A percentile compares a stretch with the other conserved stretches of the same genome.
Conservation (phyloP, 2,797 vertebrate species). For the Amphiprion clarkii region DNA sequence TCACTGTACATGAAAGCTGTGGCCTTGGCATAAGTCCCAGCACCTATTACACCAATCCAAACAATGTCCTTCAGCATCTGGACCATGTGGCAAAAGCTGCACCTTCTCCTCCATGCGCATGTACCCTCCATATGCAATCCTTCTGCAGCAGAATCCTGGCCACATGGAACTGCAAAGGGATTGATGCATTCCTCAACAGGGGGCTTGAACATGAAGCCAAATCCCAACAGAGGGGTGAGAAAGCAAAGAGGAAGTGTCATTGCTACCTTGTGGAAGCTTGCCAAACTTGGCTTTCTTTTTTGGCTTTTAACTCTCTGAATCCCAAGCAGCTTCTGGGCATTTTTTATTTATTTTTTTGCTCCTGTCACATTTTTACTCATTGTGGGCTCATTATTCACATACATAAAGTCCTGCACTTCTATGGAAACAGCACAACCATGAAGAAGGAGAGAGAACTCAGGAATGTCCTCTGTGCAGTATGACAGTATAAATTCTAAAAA, state of each 20-base stretch:
- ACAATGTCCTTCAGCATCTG: slow-evolving; percentile 68
- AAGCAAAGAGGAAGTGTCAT: slow-evolving; percentile 68
- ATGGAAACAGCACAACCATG: no score
- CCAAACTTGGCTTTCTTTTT: slow-evolving; percentile 30
- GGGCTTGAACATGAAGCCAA: slow-evolving; percentile 62
- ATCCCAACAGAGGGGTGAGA: slow-evolving; percentile 61
- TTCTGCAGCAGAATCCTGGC: slow-evolving; percentile 30
- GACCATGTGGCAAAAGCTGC: slow-evolving; percentile 30
- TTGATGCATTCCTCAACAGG: slow-evolving; percentile 38
- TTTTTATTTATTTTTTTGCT: no score
- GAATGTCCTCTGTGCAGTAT: no score
- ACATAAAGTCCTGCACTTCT: no score
- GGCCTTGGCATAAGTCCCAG: slow-evolving; percentile 72
- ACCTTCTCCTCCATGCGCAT: slow-evolving; percentile 40
- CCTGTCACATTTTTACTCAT: no score
- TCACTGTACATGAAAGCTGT: slow-evolving; percentile 75
- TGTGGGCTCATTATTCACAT: no score
- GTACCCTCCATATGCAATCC: slow-evolving; percentile 28
- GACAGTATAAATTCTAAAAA: no score
- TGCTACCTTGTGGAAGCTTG: slow-evolving; percentile 54
- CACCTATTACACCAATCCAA: slow-evolving; percentile 60
- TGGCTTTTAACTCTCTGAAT: background rate
- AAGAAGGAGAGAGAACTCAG: no score
- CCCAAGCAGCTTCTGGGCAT: no score
- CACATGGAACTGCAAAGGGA: slow-evolving; percentile 33